Evolutionary conservation across 2,888 invertebrate species (phyloP).

Genomic region (Junonia oenone): DNA sequence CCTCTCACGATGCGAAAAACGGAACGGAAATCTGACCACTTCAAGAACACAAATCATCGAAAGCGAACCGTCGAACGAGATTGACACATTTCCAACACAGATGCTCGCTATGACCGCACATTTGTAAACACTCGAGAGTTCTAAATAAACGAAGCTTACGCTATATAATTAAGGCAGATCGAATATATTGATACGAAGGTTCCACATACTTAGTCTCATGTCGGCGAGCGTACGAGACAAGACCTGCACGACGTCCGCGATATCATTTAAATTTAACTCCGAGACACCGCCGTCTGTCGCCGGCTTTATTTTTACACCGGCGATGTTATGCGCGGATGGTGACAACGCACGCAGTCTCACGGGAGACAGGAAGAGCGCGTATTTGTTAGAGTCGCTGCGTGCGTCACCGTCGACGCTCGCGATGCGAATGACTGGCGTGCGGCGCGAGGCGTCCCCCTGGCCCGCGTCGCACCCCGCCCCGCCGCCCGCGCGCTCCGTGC

Average conservation of each 20-base stretch:
- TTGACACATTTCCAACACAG: slow-evolving; percentile 23
- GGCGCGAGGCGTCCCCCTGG: slow-evolving; percentile 43
- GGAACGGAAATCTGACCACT: slow-evolving; percentile 28
- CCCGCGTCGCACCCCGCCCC: slow-evolving; percentile 35
- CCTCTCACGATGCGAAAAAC: slow-evolving; percentile 1
- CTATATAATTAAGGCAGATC: slow-evolving; percentile 11
- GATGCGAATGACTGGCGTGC: slow-evolving; percentile 53
- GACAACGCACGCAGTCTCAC: slow-evolving; percentile 53
- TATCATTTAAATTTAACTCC: slow-evolving; percentile 79
- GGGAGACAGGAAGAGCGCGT: slow-evolving; percentile 43
- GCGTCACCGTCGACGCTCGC: slow-evolving; percentile 45
- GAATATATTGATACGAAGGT: slow-evolving; percentile 44
- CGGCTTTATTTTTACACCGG: slow-evolving; percentile 76
- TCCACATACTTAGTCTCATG: slow-evolving; percentile 76
- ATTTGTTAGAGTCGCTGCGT: slow-evolving; percentile 34
- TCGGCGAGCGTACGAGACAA: slow-evolving; percentile 58
- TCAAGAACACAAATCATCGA: slow-evolving; percentile 27
- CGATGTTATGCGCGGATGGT: slow-evolving; percentile 52
- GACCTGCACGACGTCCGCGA: slow-evolving; percentile 61
- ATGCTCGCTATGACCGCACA: slow-evolving; percentile 15
- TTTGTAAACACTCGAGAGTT: slow-evolving; percentile 14
- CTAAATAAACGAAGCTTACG: slow-evolving; percentile 4
- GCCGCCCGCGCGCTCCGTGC: slow-evolving; percentile 41
- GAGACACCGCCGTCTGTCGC: slow-evolving; percentile 69
- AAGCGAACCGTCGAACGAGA: slow-evolving; percentile 7